A percentile compares a stretch with the other conserved stretches of the same genome.
These are phyloP conservation scores for Siniperca obscura DNA, from an alignment of 2,797 vertebrate species.

Conservation along the genomic window DNA sequence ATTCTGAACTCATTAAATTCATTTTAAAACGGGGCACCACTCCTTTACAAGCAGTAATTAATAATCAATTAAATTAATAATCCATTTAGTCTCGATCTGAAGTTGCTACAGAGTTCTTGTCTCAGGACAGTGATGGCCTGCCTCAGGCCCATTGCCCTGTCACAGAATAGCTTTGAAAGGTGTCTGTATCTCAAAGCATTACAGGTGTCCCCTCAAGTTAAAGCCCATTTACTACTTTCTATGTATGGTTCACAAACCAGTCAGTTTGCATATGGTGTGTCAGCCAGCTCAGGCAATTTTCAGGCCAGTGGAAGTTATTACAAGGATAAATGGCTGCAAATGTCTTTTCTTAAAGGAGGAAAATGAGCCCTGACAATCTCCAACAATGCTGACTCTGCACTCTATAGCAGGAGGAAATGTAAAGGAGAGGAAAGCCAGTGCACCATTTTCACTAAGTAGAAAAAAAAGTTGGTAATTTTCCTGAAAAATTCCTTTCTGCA, in stretches of 20 bases:
- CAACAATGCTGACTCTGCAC: conserved; percentile 20
- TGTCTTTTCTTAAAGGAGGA: conserved; percentile 25
- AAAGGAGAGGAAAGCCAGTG: background rate
- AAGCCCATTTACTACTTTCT: conserved; percentile 12
- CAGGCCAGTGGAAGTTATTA: conserved; percentile 30
- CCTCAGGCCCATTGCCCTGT: background rate
- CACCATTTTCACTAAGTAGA: background rate
- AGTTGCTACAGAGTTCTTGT: no score
- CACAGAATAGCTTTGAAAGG: conserved; percentile 11
- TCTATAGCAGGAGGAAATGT: conserved; percentile 11
- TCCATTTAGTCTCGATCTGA: no score
- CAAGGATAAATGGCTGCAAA: conserved; percentile 36
- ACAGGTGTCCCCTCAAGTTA: conserved; percentile 24
- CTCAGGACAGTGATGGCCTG: no score
- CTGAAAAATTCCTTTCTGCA: background rate
- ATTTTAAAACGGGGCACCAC: no score
- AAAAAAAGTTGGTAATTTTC: background rate
- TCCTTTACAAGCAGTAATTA: no score
- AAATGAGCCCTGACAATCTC: conserved; percentile 39
- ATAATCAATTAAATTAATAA: no score
- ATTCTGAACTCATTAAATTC: no score
- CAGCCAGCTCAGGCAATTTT: no score
- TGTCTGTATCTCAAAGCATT: conserved; percentile 14
- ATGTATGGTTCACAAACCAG: conserved; percentile 20
- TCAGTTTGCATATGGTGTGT: conserved; percentile 21